Evolutionary conservation across 2,113 vertebrate species (phyloP).

Genomic region (Urocynchramus pylzowi): DNA sequence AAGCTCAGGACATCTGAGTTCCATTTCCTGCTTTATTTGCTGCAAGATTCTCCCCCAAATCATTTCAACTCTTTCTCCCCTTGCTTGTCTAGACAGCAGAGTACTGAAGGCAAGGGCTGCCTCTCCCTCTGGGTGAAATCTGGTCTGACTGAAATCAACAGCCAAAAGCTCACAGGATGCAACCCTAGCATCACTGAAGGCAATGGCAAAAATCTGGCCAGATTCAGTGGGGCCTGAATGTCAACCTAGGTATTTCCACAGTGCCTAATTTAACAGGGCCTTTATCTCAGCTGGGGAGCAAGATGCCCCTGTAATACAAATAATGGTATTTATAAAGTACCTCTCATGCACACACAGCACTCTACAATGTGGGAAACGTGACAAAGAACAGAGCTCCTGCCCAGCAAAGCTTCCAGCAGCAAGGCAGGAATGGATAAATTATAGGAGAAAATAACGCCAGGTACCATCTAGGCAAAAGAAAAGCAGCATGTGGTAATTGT

Average conservation of each 20-base stretch:
- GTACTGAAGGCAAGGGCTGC: neutral
- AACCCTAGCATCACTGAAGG: neutral
- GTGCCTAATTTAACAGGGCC: neutral
- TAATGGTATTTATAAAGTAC: conserved; percentile 13
- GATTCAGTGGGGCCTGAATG: neutral
- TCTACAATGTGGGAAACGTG: neutral
- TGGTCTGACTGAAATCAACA: neutral
- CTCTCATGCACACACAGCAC: neutral
- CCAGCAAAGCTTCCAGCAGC: conserved; percentile 39
- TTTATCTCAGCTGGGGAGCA: conserved; percentile 1
- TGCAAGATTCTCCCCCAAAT: neutral
- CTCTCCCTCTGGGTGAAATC: conserved; percentile 28
- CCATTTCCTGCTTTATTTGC: conserved; percentile 10
- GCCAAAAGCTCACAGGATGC: neutral
- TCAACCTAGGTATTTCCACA: neutral
- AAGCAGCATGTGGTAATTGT: conserved; percentile 35
- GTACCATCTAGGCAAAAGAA: conserved; percentile 15
- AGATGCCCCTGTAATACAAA: conserved; percentile 3
- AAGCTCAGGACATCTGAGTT: neutral
- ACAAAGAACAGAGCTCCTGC: conserved; percentile 27
- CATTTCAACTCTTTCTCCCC: neutral
- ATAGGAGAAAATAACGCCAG: conserved; percentile 17
- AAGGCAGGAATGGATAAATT: conserved; percentile 32
- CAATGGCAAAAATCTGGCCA: neutral
- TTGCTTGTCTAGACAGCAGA: conserved; percentile 1